These are phyloP conservation scores for Cremastinae sp. DNA, from an alignment of 2,888 invertebrate species.

Conservation along the genomic window DNA sequence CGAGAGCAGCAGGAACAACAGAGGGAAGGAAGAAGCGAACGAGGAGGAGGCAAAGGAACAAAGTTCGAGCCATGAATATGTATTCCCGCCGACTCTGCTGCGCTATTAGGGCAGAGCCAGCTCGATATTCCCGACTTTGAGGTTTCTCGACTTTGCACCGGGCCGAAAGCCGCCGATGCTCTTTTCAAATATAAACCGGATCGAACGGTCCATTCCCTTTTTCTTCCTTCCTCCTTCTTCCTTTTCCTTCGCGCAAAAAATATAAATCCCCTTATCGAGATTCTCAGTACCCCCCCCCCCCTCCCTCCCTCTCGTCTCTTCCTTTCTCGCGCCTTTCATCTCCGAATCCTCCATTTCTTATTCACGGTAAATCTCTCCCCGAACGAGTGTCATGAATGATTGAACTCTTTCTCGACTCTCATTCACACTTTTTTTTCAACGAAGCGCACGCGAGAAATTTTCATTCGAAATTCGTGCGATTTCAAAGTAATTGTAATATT, in stretches of 20 bases:
- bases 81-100: slow-evolving; percentile 47
- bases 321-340: not conserved
- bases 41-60: slow-evolving; percentile 56
- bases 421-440: no score
- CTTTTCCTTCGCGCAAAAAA: slow-evolving; percentile 24
- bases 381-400: no score
- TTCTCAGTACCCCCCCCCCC: no score
- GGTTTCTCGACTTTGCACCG: slow-evolving; percentile 56
- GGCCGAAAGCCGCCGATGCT: slow-evolving; percentile 49
- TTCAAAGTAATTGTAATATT: no score
- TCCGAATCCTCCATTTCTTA: not conserved
- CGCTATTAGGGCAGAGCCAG: slow-evolving; percentile 51
- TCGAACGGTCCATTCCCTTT: slow-evolving; percentile 21
- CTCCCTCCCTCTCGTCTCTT: no score
- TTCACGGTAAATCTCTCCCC: not conserved
- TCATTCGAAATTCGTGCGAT: no score
- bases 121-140: slow-evolving; percentile 56
- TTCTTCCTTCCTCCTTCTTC: slow-evolving; percentile 7
- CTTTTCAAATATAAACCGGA: slow-evolving; percentile 51
- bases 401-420: no score
- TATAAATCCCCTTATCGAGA: slow-evolving; percentile 28
- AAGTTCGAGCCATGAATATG: slow-evolving; percentile 55
- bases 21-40: slow-evolving; percentile 33
- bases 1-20: slow-evolving; percentile 56
- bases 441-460: no score